Evolutionary conservation across 1,140 invertebrate genomes (phyloP), one percentile per base, ranked within the genome.

Genomic region (Halesus radiatus): DNA sequence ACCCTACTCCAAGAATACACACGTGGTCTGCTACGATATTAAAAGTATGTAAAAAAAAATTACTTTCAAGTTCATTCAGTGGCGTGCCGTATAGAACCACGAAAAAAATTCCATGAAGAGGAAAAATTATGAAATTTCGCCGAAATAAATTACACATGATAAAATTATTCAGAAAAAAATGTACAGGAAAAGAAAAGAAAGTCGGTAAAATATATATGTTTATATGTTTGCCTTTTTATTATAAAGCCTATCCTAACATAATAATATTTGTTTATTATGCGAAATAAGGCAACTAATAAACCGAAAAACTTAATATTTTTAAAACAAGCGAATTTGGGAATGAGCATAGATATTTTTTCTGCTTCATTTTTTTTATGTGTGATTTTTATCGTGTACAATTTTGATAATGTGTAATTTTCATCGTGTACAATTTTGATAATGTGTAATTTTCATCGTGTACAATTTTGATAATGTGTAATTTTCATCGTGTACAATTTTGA

Each of bases 21-120:
- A 81, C 52, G 79, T 83, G 3, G 74, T 68, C 37, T 83, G 82
- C 73, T 81, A 70, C 32, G 79, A 83, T 58, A 79, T 83, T 16
- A 83, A 83, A 70, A 81, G 82, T 83, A 66, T 70, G 54, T 29
- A 29, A n/a, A 54, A 3, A 16, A 54, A 54, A 15, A 54, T 3
- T 54, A 56, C 4, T 3, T 56, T 3, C 6, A 20, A 56, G 20
- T 18, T 18, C 4, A 7, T 22, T 1, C 20, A 1, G 20, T 56
- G n/a, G 4, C 16, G 20, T 20, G 16, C 7, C 4, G 16, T 56
- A 20, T 3, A 18, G 6, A 56, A 20, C 20, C 20, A n/a, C n/a
- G 3, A n/a, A 0, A 18, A 18, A 56, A 7, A 22, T 56, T 1
- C n/a, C 5, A 56, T 2, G 2, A 18, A 56, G 4, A 18, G 20